Evolutionary conservation across 2,888 invertebrate genomes (phyloP), one percentile per base, ranked within the genome.

Genomic region (Adela reaumurella): DNA sequence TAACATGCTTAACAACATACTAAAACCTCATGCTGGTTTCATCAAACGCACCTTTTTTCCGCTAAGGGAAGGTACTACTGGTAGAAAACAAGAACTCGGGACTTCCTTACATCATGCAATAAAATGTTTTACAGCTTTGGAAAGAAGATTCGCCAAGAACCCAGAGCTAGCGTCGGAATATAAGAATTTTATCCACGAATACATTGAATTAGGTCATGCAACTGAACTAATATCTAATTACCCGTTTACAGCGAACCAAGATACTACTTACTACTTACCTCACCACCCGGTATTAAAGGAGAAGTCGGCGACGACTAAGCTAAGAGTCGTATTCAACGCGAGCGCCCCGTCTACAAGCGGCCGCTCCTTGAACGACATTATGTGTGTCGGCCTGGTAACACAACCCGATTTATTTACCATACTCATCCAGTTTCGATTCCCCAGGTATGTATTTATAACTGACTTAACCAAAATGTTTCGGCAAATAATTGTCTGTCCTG

Each of bases 131-230:
- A 14, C 14, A 11, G 6, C 35, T 14, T 14, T 35, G 14, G 35
- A 35, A 35, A 35, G n/a, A 11, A 35, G 35, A 11, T 35, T 35
- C n/a, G 3, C 6, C 6, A 35, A 35, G 35, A 35, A 35, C n/a
- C 35, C 4, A 3, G n/a, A 35, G 8, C 35, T 35, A 4, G 6
- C 14, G 3, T 3, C 14, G 3, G 35, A 35, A 35, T 35, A 35
- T 11, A 8, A 35, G 14, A 35, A 35, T 14, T 35, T 35, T 11
- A 35, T 35, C 14, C 35, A 35, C 1, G 95, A 95, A 60, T 93
- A 94, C 16, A 96, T 47, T 52, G 53, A 49, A n/a, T 42, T 57
- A 46, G 54, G 55, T 53, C 57, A 59, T 49, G 55, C 56, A 54
- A 41, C 19, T 8, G 54, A 55, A 41, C 14, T 17, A 28, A 35